Percentiles rank a stretch among this genome's conserved stretches.
Conservation (phyloP, 2,113 vertebrate species). For the Polypterus bichir region DNA sequence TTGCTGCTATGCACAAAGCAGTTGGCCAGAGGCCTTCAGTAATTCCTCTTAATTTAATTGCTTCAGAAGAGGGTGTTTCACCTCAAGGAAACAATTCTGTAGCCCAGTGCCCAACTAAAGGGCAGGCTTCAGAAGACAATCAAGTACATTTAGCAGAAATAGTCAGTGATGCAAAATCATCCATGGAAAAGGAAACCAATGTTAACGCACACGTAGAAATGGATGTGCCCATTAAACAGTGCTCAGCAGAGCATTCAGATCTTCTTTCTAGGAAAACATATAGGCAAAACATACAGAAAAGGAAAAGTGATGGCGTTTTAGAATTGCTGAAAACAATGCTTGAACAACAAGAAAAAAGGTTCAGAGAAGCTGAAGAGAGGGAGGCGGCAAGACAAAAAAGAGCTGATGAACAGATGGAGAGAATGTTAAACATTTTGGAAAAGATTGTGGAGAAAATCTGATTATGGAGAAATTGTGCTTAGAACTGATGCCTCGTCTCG, state of each 20-base stretch:
- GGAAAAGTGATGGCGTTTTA: background rate
- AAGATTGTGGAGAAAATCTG: background rate
- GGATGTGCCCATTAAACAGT: too few relatives aligned
- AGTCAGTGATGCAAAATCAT: too few relatives aligned
- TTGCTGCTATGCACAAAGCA: background rate
- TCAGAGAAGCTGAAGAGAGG: background rate
- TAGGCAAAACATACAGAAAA: background rate
- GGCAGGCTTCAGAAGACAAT: background rate
- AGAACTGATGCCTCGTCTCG: too few relatives aligned
- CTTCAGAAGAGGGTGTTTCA: background rate
- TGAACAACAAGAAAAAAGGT: too few relatives aligned
- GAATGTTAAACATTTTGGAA: background rate
- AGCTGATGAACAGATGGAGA: background rate
- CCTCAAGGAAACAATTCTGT: background rate
- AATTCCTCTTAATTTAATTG: background rate
- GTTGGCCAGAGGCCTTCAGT: background rate
- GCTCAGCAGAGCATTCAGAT: background rate
- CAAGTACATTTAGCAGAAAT: too few relatives aligned
- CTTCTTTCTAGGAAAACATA: background rate
- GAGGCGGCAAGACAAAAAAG: background rate
- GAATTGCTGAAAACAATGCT: background rate
- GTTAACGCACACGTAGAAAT: too few relatives aligned
- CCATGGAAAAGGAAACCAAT: too few relatives aligned
- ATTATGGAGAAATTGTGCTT: background rate
- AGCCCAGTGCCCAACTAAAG: background rate